A percentile compares a stretch with the other conserved stretches of the same genome.
phyloP scores from a whole-genome alignment of 2,113 vertebrate genomes.

The Tragelaphus strepsiceros region DNA sequence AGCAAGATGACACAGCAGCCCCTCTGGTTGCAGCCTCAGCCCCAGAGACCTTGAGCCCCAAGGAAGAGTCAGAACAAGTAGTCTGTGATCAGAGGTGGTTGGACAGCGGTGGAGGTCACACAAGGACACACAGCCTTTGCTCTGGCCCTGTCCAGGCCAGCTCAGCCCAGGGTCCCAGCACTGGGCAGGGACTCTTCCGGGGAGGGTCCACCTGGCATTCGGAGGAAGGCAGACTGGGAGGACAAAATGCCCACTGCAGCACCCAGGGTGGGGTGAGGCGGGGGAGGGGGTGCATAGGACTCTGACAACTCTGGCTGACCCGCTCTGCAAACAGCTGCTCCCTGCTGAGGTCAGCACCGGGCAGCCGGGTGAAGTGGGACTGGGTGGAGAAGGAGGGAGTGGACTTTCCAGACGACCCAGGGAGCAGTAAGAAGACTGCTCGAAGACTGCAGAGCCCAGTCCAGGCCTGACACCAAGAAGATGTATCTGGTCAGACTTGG shows the following conservation, averaged over 20 bases:
- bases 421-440: neutral
- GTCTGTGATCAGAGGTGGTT: neutral
- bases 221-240: neutral
- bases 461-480: neutral
- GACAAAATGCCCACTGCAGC: neutral
- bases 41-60: neutral
- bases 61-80: neutral
- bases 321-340: neutral
- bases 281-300: neutral
- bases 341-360: neutral
- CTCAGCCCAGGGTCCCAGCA: neutral
- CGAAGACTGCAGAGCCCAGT: neutral
- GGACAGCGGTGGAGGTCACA: neutral
- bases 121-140: neutral
- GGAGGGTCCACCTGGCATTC: neutral
- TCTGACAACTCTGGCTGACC: too few species aligned
- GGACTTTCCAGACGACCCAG: neutral
- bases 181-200: neutral
- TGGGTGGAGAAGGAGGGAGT: neutral
- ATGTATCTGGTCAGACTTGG: neutral
- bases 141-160: neutral
- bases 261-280: neutral
- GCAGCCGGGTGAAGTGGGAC: accelerated
- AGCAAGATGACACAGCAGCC: neutral
- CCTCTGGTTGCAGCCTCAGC: neutral